Evolutionary conservation across 2,113 vertebrate species (phyloP), one percentile per base, ranked within the genome.

Genomic region (Rhombomys opimus): DNA sequence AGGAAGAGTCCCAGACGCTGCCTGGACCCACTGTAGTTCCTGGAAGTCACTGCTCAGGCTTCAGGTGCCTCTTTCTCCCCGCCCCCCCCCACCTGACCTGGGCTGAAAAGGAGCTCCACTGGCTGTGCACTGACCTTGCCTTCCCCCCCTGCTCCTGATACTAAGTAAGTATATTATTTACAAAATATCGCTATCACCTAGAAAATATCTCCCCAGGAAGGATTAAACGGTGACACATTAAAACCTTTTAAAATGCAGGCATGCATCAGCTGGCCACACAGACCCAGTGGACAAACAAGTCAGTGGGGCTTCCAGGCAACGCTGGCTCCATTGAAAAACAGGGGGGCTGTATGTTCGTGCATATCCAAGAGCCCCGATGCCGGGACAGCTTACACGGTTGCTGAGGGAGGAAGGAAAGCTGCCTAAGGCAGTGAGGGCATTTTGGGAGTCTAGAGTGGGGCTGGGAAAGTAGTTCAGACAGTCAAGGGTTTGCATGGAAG

Each of bases 151-250:
- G 2, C 7, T 97, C 96, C 94, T 92, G 68, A 82, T 50, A 88
- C 59, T 90, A 72, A 88, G 72, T 67, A 90, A 93, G 96, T 68
- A 38, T 61, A 92, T 93, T 98, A 96, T 98, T 98, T 98, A 98
- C 96, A 96, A 98, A 98, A 95, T 97, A 98, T 84, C 89, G 72
- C 70, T 90, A 93, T 94, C 10, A 0, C 96, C 65, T 11, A 20
- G 92, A 93, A 97, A 96, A 97, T 93, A 97, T 95, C 97, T 98
- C 81, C 96, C 97, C 72, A 95, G 84, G 96, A 93, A 91, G 97
- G 98, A 98, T 98, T 97, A 98, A 98, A 98, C 76, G 87, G 97
- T 98, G 98, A 98, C 95, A 85, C 95, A 98, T 98, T 98, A 98
- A 98, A 97, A 91, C 94, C 82, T 96, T 97, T 97, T 97, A 96